Conservation (phyloP, 1,140 invertebrate genomes). For the Lethocerus indicus region DNA sequence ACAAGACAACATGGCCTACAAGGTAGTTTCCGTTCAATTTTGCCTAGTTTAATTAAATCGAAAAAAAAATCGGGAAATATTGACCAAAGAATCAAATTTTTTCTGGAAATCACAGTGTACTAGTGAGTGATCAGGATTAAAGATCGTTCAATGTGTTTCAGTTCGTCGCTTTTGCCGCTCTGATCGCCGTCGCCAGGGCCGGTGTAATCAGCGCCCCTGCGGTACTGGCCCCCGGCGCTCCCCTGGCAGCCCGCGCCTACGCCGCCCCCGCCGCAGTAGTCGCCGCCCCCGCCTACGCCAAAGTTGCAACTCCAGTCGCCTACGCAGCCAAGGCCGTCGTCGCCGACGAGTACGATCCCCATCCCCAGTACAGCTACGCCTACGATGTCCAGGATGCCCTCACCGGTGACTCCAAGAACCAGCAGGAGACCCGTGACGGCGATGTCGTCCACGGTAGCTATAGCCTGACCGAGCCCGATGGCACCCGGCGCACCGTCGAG, state of each 20-base stretch:
- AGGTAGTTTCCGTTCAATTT: too few relatives aligned
- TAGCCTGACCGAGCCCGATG: neutral
- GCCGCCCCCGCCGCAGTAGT: slow-evolving; percentile 12
- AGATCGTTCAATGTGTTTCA: too few relatives aligned
- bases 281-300: slow-evolving; percentile 11
- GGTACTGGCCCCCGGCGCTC: slow-evolving; percentile 16
- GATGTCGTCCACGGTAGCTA: slow-evolving; percentile 1
- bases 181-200: slow-evolving; percentile 20
- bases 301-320: neutral
- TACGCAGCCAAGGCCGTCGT: slow-evolving; percentile 1
- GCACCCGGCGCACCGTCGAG: neutral
- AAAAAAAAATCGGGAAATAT: too few relatives aligned
- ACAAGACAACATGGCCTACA: too few relatives aligned
- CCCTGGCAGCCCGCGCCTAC: slow-evolving; percentile 12
- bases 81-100: too few relatives aligned
- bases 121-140: too few relatives aligned
- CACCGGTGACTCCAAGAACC: slow-evolving; percentile 4
- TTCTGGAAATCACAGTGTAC: too few relatives aligned
- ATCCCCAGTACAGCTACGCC: slow-evolving; percentile 23
- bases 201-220: slow-evolving; percentile 19
- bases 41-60: too few relatives aligned
- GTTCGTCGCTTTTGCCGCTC: slow-evolving; percentile 20
- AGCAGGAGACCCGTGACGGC: neutral
- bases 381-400: slow-evolving; percentile 17
- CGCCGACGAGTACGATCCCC: slow-evolving; percentile 26